Conservation (phyloP, 2,113 vertebrate genomes). For the Varanus komodoensis region DNA sequence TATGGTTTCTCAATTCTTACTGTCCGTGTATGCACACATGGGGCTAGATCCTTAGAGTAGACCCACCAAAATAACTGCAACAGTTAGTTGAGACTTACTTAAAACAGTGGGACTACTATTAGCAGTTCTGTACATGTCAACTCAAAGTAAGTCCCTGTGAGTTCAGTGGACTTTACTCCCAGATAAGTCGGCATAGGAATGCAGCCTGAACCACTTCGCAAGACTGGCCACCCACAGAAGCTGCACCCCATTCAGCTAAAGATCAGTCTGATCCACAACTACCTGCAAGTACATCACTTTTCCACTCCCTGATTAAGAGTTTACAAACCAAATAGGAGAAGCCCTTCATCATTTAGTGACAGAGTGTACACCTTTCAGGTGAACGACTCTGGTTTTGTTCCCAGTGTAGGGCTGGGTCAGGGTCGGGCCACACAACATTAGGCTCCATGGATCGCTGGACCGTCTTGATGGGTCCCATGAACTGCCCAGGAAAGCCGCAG, state of each 20-base stretch:
- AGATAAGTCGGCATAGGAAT: too few species aligned
- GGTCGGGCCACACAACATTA: neutral
- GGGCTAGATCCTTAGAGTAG: too few species aligned
- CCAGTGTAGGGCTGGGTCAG: neutral
- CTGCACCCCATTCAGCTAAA: neutral
- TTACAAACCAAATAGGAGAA: constrained; percentile 45
- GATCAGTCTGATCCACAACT: neutral
- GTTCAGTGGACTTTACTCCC: too few species aligned
- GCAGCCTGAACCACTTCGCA: neutral
- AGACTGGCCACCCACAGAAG: neutral
- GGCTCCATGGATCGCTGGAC: neutral
- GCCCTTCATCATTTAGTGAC: too few species aligned
- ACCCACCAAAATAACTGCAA: too few species aligned
- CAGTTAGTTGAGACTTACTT: too few species aligned
- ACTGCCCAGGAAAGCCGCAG: constrained; percentile 1
- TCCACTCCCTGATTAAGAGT: constrained; percentile 45
- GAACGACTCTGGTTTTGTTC: neutral
- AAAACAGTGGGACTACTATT: too few species aligned
- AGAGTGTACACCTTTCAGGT: neutral
- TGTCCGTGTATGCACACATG: too few species aligned
- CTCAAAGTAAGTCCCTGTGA: too few species aligned
- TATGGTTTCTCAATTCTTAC: too few species aligned
- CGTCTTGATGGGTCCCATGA: neutral
- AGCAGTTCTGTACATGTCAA: too few species aligned
- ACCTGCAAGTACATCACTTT: neutral